Evolutionary conservation across 2,797 vertebrate genomes (phyloP), one percentile per base, ranked within the genome.

Genomic region (Rhynchonycteris naso): DNA sequence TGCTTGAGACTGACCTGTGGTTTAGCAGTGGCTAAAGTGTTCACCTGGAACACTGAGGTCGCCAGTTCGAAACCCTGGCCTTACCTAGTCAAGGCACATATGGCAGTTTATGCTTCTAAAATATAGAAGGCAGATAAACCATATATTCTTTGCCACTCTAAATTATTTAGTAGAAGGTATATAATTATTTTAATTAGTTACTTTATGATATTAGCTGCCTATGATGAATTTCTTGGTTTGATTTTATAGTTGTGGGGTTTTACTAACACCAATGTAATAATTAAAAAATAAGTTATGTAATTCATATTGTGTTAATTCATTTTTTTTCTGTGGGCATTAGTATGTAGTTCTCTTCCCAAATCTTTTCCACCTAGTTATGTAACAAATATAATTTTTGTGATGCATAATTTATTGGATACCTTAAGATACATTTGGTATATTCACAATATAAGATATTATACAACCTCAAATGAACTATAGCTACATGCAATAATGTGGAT

Each of bases 321-420:
- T 94, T 89, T 43, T 43, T 71, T 15, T 88, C 35, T 89, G 43
- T 35, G 14, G 56, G 35, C 69, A 92, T 89, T 79, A 79, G n/a
- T 95, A 24, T 83, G n/a, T 93, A 93, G 78, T 95, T 88, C 61
- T 87, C 22, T 88, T 94, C 38, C n/a, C 63, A 91, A 35, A 90
- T 88, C 26, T 91, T 88, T 97, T 84, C 30, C 54, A 87, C 93
- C 28, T 88, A 63, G 38, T 86, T 94, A 87, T 52, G 15, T 91
- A 90, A 90, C 61, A 91, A 75, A 88, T 58, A 82, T 8, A 90
- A 15, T 82, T 91, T 93, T 92, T 95, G 22, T 79, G 19, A 74
- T 89, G n/a, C 22, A 52, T 94, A 66, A 71, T 92, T 95, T 94
- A 69, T 88, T 94, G 69, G 9, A 11, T 93, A 74, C 69, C 9